phyloP scores from a whole-genome alignment of 2,888 invertebrate genomes.

The Sicus ferrugineus region DNA sequence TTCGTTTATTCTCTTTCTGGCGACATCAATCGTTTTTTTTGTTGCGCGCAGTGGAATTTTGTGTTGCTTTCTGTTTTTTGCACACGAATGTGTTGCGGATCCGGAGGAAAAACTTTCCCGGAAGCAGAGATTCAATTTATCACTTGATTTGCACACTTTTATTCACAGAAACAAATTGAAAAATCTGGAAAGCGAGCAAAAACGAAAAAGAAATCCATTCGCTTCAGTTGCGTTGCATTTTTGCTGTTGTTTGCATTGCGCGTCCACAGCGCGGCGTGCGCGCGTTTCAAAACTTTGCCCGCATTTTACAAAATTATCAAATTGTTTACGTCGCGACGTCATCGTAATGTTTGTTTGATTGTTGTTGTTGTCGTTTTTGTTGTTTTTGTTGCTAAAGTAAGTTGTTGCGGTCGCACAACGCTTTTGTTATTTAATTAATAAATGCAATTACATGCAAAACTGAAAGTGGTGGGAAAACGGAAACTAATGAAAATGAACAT shows the following conservation, averaged over 20 bases:
- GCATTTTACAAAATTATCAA: too few relatives aligned
- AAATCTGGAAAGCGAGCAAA: not conserved
- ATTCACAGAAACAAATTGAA: not conserved
- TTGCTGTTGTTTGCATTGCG: not conserved
- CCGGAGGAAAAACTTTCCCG: not conserved
- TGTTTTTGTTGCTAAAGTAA: not conserved
- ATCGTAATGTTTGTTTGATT: not conserved
- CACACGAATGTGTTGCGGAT: too few relatives aligned
- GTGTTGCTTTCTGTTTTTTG: too few relatives aligned
- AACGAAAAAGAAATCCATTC: not conserved
- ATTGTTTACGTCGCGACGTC: too few relatives aligned
- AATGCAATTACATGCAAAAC: too few relatives aligned
- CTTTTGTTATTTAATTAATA: not conserved
- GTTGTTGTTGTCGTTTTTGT: not conserved
- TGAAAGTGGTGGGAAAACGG: too few relatives aligned
- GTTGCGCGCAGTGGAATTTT: too few relatives aligned
- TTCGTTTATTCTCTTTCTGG: too few relatives aligned
- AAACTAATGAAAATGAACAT: too few relatives aligned
- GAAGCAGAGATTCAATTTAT: slow-evolving; percentile 17
- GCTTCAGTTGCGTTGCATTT: not conserved
- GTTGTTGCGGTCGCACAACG: not conserved
- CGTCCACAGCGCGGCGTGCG: too few relatives aligned
- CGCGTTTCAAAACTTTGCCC: too few relatives aligned
- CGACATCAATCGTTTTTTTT: too few relatives aligned
- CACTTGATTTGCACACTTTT: slow-evolving; percentile 19